Evolutionary conservation across 2,113 vertebrate species (phyloP).

Genomic region (Edolisoma coerulescens): DNA sequence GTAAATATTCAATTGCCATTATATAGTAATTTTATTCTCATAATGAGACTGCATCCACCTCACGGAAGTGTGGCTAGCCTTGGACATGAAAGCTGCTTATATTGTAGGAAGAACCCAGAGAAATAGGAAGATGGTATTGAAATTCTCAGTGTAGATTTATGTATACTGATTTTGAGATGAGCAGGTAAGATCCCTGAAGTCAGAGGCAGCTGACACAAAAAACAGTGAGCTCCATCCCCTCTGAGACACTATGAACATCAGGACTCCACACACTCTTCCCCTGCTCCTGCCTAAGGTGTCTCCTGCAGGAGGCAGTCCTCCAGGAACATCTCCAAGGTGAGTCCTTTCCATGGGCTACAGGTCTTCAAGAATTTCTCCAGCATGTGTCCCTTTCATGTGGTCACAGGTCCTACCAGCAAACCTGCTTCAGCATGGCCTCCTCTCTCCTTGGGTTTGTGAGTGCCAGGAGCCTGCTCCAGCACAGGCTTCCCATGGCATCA

Average conservation of each 20-base stretch:
- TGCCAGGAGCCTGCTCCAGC: not conserved
- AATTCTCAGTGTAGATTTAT: not conserved
- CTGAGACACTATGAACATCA: not conserved
- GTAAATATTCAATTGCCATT: not conserved
- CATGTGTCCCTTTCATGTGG: not conserved
- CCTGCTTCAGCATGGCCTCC: not conserved
- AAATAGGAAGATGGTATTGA: not conserved
- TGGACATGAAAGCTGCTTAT: not conserved
- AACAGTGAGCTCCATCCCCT: not conserved
- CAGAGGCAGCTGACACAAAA: not conserved
- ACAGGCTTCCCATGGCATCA: fast-evolving
- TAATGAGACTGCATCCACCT: not conserved
- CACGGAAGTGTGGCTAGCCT: not conserved
- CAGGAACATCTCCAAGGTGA: not conserved
- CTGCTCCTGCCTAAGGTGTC: not conserved
- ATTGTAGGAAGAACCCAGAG: not conserved
- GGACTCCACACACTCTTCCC: not conserved
- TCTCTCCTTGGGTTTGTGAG: fast-evolving
- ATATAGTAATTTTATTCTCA: not conserved
- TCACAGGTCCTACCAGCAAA: not conserved
- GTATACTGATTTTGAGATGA: not conserved
- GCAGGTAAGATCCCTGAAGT: not conserved
- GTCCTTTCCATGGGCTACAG: not conserved
- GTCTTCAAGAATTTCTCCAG: not conserved
- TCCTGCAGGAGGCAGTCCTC: not conserved